Conservation (phyloP, 2,888 invertebrate species). For the Patella caerulea region DNA sequence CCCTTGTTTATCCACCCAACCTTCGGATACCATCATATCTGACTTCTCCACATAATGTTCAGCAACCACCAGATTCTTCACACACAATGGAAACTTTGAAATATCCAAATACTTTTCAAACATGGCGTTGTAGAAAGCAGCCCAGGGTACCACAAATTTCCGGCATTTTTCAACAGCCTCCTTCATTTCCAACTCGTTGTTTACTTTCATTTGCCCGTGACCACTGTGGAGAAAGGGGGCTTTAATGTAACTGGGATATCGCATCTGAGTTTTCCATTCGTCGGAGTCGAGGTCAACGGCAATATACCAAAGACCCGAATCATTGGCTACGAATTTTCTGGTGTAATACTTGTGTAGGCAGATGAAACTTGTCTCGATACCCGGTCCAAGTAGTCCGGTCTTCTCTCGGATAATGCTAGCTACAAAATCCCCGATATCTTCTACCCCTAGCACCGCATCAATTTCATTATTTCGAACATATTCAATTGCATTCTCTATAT, state of each 20-base stretch:
- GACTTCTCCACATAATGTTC: neutral
- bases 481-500: neutral
- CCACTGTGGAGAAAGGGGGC: neutral
- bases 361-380: neutral
- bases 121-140: neutral
- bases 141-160: neutral
- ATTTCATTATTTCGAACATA: neutral
- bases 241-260: neutral
- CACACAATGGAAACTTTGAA: neutral
- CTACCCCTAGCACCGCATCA: neutral
- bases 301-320: neutral
- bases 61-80: neutral
- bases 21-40: neutral
- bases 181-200: neutral
- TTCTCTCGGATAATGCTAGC: neutral
- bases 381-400: neutral
- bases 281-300: neutral
- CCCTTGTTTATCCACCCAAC: neutral
- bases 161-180: neutral
- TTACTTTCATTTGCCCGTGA: neutral
- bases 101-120: neutral
- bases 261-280: neutral
- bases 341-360: slow-evolving; percentile 1
- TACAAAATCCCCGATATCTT: neutral
- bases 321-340: neutral